Conservation (phyloP, 2,113 vertebrate genomes). For the Entosphenus tridentatus region DNA sequence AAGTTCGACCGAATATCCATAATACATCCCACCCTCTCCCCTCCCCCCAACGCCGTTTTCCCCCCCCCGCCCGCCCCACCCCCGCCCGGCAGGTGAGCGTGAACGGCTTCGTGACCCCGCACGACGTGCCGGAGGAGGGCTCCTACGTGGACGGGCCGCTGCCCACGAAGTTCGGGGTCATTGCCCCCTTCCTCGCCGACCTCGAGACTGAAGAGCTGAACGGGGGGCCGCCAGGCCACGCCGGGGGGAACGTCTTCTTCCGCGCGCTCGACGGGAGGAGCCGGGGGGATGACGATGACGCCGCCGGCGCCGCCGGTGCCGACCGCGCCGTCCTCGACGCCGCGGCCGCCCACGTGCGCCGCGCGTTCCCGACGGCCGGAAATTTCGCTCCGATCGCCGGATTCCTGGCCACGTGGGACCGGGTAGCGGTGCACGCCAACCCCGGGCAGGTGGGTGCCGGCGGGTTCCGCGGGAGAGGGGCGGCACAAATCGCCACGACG, state of each 20-base stretch:
- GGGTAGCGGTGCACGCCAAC: background rate
- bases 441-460: too few species aligned
- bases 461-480: too few species aligned
- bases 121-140: constrained; percentile 28
- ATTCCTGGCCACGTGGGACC: background rate
- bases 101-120: constrained; percentile 51
- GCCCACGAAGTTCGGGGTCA: constrained; percentile 39
- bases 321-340: background rate
- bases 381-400: background rate
- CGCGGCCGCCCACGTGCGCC: background rate
- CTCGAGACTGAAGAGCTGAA: constrained; percentile 35
- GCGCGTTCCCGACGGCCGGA: background rate
- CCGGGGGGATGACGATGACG: background rate
- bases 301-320: background rate
- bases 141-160: constrained; percentile 32
- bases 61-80: too few species aligned
- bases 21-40: too few species aligned
- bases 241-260: background rate
- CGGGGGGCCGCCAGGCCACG: background rate
- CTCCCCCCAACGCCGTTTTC: too few species aligned
- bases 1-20: too few species aligned
- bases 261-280: background rate
- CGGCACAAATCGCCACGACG: too few species aligned
- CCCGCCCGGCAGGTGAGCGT: constrained; percentile 33
- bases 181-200: constrained; percentile 52